Conservation (phyloP, 30 jellyfish, hydroid and myxozoan species). For the Aurelia coerulea region DNA sequence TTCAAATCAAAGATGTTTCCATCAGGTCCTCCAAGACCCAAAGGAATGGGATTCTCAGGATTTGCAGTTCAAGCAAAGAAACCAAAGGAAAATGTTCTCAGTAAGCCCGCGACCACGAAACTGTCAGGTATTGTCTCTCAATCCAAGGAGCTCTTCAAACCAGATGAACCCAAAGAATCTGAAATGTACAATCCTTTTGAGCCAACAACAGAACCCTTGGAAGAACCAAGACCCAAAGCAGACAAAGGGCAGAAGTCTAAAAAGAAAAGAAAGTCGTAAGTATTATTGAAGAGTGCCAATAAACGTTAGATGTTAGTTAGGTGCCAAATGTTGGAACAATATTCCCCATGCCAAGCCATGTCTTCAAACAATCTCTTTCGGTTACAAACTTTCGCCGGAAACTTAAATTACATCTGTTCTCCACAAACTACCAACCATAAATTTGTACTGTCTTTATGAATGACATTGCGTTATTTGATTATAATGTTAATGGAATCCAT, state of each 20-base stretch:
- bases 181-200: slow-evolving; percentile 84
- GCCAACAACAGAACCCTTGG: slow-evolving; percentile 74
- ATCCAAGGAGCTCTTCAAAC: slow-evolving; percentile 25
- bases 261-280: slow-evolving; percentile 84
- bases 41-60: slow-evolving; percentile 84
- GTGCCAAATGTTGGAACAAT: too few relatives aligned
- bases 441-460: too few relatives aligned
- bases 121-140: not conserved
- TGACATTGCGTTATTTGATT: too few relatives aligned
- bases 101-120: slow-evolving; percentile 11
- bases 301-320: not conserved
- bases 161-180: slow-evolving; percentile 58
- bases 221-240: slow-evolving; percentile 27
- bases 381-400: too few relatives aligned
- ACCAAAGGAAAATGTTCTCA: slow-evolving; percentile 20
- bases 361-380: too few relatives aligned
- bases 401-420: too few relatives aligned
- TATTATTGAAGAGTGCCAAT: not conserved
- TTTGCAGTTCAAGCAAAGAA: slow-evolving; percentile 67
- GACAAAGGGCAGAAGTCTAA: slow-evolving; percentile 27
- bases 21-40: slow-evolving; percentile 51
- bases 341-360: too few relatives aligned
- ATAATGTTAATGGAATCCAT: too few relatives aligned
- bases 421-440: too few relatives aligned
- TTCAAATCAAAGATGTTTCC: slow-evolving; percentile 23